Conservation (phyloP, 1,140 invertebrate genomes). For the Calosoma granatense region DNA sequence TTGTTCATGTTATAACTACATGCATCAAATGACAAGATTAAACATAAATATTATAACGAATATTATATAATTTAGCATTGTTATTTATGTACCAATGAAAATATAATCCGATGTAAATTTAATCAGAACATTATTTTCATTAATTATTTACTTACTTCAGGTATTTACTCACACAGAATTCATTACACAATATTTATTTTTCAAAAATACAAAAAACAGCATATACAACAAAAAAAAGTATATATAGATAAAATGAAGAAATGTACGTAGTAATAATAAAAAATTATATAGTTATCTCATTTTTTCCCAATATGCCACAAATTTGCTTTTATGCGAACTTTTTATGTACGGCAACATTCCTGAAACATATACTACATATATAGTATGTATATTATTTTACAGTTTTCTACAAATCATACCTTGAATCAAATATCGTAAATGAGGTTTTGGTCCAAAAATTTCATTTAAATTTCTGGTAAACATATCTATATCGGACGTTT, state of each 20-base stretch:
- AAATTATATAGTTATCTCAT: constrained; percentile 18
- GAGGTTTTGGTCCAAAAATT: constrained; percentile 39
- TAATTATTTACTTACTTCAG: no score
- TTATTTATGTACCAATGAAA: neutral
- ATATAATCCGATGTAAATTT: neutral
- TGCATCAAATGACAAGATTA: neutral
- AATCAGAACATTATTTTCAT: neutral
- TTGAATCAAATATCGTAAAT: constrained; percentile 46
- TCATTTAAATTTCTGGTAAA: constrained; percentile 40
- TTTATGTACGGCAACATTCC: constrained; percentile 38
- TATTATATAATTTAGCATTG: neutral
- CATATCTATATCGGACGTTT: constrained; percentile 38
- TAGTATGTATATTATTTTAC: neutral
- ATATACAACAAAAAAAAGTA: constrained; percentile 8
- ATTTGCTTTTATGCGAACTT: constrained; percentile 41
- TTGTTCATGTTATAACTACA: neutral
- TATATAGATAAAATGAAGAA: neutral
- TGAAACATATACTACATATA: neutral
- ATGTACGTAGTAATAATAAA: constrained; percentile 18
- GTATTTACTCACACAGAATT: neutral
- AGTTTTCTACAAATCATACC: constrained; percentile 38
- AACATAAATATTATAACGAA: neutral
- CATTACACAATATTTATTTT: neutral
- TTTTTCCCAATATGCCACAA: constrained; percentile 42
- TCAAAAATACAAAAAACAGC: no score